phyloP scores from a whole-genome alignment of 2,113 vertebrate genomes.

The Rhabdomys dilectus region DNA sequence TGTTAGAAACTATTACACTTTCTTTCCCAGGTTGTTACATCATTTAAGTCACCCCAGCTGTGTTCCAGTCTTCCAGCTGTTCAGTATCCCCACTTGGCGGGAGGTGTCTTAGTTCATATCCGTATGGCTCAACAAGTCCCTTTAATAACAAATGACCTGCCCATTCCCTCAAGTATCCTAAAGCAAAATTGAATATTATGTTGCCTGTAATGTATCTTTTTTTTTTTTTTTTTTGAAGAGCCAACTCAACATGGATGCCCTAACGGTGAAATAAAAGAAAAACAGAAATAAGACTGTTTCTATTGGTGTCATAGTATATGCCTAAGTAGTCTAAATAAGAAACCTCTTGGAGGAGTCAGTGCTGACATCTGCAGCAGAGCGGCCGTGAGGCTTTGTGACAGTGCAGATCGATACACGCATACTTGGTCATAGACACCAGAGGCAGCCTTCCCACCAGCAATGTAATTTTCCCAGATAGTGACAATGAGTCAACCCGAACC shows the following conservation, averaged over 20 bases:
- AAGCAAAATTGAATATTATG: conserved; percentile 7
- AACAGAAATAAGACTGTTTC: not conserved
- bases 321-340: not conserved
- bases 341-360: not conserved
- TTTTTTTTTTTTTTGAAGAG: not conserved
- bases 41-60: not conserved
- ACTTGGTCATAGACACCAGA: not conserved
- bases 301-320: not conserved
- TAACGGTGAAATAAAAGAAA: not conserved
- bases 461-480: not conserved
- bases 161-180: not conserved
- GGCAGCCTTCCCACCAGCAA: not conserved
- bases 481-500: not conserved
- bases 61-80: not conserved
- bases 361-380: not conserved
- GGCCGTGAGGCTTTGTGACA: not conserved
- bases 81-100: not conserved
- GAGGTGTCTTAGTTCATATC: not conserved
- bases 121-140: not conserved
- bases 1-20: not conserved
- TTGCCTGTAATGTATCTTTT: not conserved
- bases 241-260: not conserved
- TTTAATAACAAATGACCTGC: not conserved
- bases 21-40: not conserved
- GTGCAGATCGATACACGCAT: not conserved